Evolutionary conservation across 2,113 vertebrate species (phyloP).

Genomic region (Chaenocephalus aceratus): DNA sequence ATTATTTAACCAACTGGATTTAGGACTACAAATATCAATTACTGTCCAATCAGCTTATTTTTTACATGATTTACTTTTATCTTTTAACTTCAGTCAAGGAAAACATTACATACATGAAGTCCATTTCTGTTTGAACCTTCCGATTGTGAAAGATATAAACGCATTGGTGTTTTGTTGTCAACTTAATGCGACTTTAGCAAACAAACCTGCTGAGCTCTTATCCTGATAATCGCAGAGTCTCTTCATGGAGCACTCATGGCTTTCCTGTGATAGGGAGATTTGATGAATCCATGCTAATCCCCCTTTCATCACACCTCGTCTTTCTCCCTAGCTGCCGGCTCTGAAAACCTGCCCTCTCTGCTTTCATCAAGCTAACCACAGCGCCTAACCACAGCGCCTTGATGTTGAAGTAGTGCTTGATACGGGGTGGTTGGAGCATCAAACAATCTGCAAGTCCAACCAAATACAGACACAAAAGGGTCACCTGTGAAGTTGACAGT

Average conservation of each 20-base stretch:
- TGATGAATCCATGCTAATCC: constrained; percentile 72
- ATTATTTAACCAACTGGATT: not conserved
- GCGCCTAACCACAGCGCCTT: constrained; percentile 60
- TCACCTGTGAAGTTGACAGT: constrained; percentile 55
- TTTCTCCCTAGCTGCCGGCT: constrained; percentile 37
- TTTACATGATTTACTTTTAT: not conserved
- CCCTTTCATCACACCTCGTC: constrained; percentile 59
- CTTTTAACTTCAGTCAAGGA: no score
- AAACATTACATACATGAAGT: not conserved
- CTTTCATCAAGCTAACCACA: constrained; percentile 69
- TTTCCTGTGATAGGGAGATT: constrained; percentile 29
- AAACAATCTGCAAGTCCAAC: constrained; percentile 57
- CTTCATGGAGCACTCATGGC: constrained; percentile 13
- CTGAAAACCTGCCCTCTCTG: constrained; percentile 57
- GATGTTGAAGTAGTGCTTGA: constrained; percentile 64
- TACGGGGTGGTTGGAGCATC: constrained; percentile 56
- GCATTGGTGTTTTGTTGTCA: not conserved
- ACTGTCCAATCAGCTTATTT: not conserved
- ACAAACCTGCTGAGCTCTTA: constrained; percentile 29
- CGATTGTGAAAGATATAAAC: not conserved
- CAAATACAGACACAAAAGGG: constrained; percentile 55
- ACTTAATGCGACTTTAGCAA: constrained; percentile 20
- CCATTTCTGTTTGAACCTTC: not conserved
- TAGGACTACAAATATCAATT: not conserved
- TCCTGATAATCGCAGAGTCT: constrained; percentile 7